phyloP scores from a whole-genome alignment of 2,888 invertebrate genomes.

The Drosophila mimetica region DNA sequence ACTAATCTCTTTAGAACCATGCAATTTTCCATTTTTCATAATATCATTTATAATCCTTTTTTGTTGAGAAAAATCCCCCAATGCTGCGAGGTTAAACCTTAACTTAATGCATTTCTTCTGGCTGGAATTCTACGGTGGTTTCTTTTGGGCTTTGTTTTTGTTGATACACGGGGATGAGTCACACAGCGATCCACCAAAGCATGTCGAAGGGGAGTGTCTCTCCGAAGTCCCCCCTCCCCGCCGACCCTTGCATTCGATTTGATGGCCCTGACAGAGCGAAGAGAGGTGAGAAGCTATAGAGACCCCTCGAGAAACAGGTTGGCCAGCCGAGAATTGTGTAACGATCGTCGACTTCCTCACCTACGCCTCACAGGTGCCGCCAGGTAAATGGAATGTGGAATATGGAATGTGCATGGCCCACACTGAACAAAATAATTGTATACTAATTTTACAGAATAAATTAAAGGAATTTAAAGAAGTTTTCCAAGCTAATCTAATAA shows the following conservation, averaged over 20 bases:
- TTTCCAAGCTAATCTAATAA: background rate
- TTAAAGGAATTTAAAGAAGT: background rate
- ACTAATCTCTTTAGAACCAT: background rate
- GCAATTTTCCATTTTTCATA: no score
- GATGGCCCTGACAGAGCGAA: constrained; percentile 13
- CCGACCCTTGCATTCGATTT: constrained; percentile 1
- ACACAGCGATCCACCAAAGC: constrained; percentile 35
- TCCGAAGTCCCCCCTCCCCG: background rate
- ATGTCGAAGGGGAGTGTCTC: constrained; percentile 24
- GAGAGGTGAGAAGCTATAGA: constrained; percentile 17
- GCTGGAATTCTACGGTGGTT: background rate
- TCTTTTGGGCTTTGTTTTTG: constrained; percentile 11
- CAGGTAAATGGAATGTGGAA: constrained; percentile 29
- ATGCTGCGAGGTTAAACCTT: constrained; percentile 12
- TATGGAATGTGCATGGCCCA: constrained; percentile 38
- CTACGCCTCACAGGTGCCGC: constrained; percentile 56
- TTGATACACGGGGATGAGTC: constrained; percentile 29
- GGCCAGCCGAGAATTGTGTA: constrained; percentile 44
- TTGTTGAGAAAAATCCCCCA: background rate
- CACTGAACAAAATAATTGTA: background rate
- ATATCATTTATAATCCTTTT: no score
- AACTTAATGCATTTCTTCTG: constrained; percentile 28
- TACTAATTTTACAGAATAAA: no score
- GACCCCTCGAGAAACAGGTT: constrained; percentile 34
- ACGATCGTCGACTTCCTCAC: constrained; percentile 32